These are phyloP conservation scores for Sebastes aleutianus DNA, from an alignment of 2,797 vertebrate genomes.

Conservation along the genomic window DNA sequence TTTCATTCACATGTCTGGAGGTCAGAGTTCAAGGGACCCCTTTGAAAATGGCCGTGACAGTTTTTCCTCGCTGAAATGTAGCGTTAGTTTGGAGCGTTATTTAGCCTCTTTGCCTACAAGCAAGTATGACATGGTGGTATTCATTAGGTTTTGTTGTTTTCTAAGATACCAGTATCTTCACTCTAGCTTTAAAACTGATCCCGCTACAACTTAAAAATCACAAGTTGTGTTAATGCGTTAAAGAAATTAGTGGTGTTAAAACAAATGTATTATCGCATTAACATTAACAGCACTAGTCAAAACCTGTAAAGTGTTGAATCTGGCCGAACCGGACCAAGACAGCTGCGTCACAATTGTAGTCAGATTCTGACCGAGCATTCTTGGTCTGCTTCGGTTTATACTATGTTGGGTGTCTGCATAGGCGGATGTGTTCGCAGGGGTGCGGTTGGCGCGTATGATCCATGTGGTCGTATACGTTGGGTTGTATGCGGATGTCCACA, in stretches of 20 bases:
- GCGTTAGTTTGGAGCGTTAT: too few species aligned
- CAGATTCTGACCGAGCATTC: background rate
- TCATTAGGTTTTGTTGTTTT: too few species aligned
- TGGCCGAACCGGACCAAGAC: background rate
- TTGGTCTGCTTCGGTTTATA: background rate
- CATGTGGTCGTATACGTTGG: background rate
- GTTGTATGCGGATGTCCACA: background rate
- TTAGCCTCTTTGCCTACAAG: too few species aligned
- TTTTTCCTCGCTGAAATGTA: too few species aligned
- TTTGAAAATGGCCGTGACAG: too few species aligned
- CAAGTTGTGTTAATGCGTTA: too few species aligned
- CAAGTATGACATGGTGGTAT: fast-evolving
- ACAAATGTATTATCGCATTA: fast-evolving
- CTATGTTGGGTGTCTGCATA: background rate
- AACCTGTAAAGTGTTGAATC: background rate
- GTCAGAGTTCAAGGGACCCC: too few species aligned
- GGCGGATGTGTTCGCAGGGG: background rate
- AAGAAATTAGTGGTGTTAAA: too few species aligned
- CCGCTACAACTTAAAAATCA: too few species aligned
- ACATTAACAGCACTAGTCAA: background rate
- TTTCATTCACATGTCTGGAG: too few species aligned
- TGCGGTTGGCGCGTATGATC: background rate
- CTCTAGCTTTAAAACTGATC: too few species aligned
- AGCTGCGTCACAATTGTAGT: background rate
- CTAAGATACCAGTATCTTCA: too few species aligned